phyloP scores from a whole-genome alignment of 2,113 vertebrate genomes.

The Austrofundulus limnaeus region DNA sequence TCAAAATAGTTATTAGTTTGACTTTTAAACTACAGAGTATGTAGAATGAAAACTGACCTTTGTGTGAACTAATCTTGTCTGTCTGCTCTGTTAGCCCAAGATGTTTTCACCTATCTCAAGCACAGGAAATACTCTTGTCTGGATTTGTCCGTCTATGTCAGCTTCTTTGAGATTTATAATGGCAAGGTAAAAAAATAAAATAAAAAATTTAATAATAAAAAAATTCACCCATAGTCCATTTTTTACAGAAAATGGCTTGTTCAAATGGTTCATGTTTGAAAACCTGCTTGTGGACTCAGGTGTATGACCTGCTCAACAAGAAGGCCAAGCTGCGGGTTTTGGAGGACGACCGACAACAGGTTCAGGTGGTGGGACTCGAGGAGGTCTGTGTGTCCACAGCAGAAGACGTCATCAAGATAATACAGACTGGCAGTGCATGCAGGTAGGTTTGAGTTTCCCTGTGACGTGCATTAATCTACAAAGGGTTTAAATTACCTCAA shows the following conservation, averaged over 20 bases:
- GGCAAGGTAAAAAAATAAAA: conserved; percentile 96
- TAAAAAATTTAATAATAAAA: no score
- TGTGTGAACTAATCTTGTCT: no score
- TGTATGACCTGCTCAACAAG: conserved; percentile 95
- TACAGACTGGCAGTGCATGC: conserved; percentile 88
- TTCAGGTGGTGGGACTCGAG: conserved; percentile 92
- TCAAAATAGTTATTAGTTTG: no score
- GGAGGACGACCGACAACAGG: conserved; percentile 93
- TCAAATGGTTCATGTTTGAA: not conserved
- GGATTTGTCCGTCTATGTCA: conserved; percentile 85
- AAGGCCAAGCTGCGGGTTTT: conserved; percentile 92
- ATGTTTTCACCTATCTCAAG: conserved; percentile 87
- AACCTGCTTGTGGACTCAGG: conserved; percentile 66
- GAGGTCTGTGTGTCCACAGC: conserved; percentile 83
- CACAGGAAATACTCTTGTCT: conserved; percentile 81
- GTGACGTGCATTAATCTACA: not conserved
- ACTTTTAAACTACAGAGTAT: no score
- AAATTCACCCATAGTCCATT: not conserved
- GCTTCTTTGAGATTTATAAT: conserved; percentile 99
- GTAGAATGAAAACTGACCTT: no score
- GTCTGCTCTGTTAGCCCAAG: conserved; percentile 81
- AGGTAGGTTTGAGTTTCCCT: conserved; percentile 78
- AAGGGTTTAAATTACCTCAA: no score
- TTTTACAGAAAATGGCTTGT: not conserved
- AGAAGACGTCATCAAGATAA: conserved; percentile 91